Base-by-base conservation (phyloP, 1,140 invertebrate species). In the Atta cephalotes region DNA sequence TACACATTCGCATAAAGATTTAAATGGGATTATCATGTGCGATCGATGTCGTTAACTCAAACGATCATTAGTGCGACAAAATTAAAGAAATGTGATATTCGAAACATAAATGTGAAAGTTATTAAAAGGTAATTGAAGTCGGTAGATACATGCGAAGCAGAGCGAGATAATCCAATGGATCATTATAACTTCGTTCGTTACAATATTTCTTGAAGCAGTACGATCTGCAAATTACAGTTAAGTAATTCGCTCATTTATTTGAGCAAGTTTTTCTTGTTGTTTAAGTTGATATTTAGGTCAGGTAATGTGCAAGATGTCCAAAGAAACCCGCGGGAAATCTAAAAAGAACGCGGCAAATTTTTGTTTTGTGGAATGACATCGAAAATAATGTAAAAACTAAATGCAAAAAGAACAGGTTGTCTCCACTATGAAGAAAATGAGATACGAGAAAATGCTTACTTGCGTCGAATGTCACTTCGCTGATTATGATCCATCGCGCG, bases 401-500 rank as follows among this genome's bases (percentile, higher is more conserved):
- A 63, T 10, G 65, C 0, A 16, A 25, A 49, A 28, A 51, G n/a
- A 3, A 25, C 9, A 51, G 14, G 6, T 21, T 31, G 21, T 68
- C 12, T 49, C 65, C 31, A 16, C 45, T 18, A 14, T n/a, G 12
- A 7, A 6, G 39, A 49, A 70, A 70, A 70, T 70, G 5, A 12
- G n/a, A 28, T 45, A 58, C 18, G 62, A n/a, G n/a, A 31, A 79
- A 21, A 45, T 45, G 39, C 95, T 96, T 92, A 97, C 97, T 96
- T 76, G 96, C 97, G 66, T 96, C 96, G 91, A 97, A 97, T 51
- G 95, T 95, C 10, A 98, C 96, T 95, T 98, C 98, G 92, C 97
- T 97, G 62, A 98, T 96, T 94, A 98, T 96, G 84, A 98, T 97
- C 97, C 97, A 98, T 63, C 96, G 95, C 31, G 97, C 95, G 45